phyloP scores from a whole-genome alignment of 1,140 invertebrate species.

The Pygmarrhopalites habei region DNA sequence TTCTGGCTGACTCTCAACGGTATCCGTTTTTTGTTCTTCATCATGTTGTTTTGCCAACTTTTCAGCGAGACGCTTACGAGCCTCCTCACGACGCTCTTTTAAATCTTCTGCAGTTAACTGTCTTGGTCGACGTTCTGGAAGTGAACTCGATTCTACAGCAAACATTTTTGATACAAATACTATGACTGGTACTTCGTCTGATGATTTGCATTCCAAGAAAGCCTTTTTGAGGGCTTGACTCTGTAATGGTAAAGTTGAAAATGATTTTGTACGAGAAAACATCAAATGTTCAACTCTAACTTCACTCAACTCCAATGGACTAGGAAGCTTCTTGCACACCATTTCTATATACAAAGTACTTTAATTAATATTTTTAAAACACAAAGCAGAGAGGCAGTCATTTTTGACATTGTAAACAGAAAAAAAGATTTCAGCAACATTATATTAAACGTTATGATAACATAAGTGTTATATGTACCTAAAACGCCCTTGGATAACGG shows the following conservation, averaged over 20 bases:
- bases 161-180: conserved; percentile 95
- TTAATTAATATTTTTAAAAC: conserved; percentile 5
- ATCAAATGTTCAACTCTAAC: conserved; percentile 71
- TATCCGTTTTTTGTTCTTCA: conserved; percentile 40
- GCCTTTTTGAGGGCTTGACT: conserved; percentile 66
- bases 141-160: conserved; percentile 56
- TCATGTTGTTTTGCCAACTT: conserved; percentile 40
- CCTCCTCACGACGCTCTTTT: conserved; percentile 58
- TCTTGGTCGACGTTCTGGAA: conserved; percentile 66
- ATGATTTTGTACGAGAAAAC: conserved; percentile 58
- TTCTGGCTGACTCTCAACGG: too few relatives aligned
- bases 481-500: conserved; percentile 73
- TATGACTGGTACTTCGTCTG: conserved; percentile 63
- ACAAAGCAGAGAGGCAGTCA: background rate
- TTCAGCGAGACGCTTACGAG: conserved; percentile 56
- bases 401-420: too few relatives aligned
- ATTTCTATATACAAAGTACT: too few relatives aligned
- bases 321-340: conserved; percentile 70
- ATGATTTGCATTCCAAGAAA: conserved; percentile 64
- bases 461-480: conserved; percentile 42
- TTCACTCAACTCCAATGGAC: conserved; percentile 66
- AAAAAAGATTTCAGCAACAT: too few relatives aligned
- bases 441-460: too few relatives aligned
- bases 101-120: conserved; percentile 69
- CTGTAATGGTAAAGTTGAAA: conserved; percentile 60